Evolutionary conservation across 2,113 vertebrate species (phyloP).

Genomic region (Bubo bubo): DNA sequence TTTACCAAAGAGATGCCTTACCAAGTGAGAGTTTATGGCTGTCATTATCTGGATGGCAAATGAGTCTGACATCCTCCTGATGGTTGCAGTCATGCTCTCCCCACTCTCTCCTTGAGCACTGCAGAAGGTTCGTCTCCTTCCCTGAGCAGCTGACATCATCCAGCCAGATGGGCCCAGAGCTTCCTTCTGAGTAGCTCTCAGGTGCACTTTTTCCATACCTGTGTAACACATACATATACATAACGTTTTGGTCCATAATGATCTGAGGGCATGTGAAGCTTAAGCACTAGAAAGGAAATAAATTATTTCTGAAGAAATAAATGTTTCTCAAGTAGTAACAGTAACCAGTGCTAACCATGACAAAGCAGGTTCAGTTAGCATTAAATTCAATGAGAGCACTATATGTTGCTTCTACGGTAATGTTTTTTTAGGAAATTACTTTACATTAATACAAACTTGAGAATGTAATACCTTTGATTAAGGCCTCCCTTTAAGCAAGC

Average conservation of each 20-base stretch:
- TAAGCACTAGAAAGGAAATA: not conserved
- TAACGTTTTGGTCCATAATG: not conserved
- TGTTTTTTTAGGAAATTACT: not conserved
- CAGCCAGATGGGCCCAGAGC: constrained; percentile 84
- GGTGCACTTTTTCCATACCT: constrained; percentile 79
- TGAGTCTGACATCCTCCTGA: constrained; percentile 84
- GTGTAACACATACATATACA: not conserved
- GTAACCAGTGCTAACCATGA: not conserved
- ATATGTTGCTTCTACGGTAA: not conserved
- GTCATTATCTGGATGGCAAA: constrained; percentile 77
- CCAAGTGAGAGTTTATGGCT: constrained; percentile 75
- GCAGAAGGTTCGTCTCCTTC: constrained; percentile 83
- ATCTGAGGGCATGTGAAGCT: not conserved
- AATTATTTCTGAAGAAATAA: not conserved
- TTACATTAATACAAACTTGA: not conserved
- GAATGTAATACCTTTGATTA: not conserved
- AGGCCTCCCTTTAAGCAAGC: not conserved
- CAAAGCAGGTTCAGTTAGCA: not conserved
- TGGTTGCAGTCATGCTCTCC: constrained; percentile 89
- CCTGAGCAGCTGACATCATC: constrained; percentile 91
- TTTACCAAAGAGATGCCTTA: constrained; percentile 63
- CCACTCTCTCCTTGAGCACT: constrained; percentile 86
- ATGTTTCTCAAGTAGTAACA: not conserved
- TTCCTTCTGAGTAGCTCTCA: constrained; percentile 70
- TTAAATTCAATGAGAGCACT: not conserved